Base-by-base conservation (phyloP, 2,888 invertebrate species). In the Xylota sylvarum region DNA sequence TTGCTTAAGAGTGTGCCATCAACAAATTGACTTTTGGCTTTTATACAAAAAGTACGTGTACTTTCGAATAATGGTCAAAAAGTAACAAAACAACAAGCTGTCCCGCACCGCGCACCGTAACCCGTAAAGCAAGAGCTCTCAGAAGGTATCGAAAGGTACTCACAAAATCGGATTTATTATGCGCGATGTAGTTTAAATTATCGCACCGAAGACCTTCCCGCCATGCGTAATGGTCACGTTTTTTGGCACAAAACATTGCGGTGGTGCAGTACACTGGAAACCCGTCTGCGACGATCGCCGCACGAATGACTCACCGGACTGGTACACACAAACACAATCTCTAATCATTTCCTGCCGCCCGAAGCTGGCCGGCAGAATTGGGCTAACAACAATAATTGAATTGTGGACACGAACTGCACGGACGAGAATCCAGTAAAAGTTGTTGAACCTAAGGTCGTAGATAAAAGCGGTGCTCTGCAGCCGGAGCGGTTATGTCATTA, bases 151-250 rank as follows among this genome's bases (percentile, higher is more conserved):
- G 69, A 74, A 84, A 80, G 80, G 80, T 76, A 48, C 37, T 48
- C n/a, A 69, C 56, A 60, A 19, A 2, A 19, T 10, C 43, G 60
- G 56, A 58, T 77, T 85, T 81, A 85, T 72, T 85, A 81, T 81
- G 70, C 85, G 76, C 85, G n/a, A 55, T 65, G 76, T 70, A 55
- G 30, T 30, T 10, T 23, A 50, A 60, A 50, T 85, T 70, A 76
- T 64, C 56, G 43, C 84, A 80, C 48, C 58, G 58, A 35, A 85
- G 80, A 80, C 74, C 80, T 85, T 80, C 79, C 35, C 52, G 12
- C 43, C 79, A 58, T 70, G 69, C 81, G 69, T 74, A 72, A 50
- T 72, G 76, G 81, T 85, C 85, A 85, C 76, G 81, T 72, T 83
- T 50, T 83, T 69, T 74, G 83, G 62, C 62, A 79, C 73, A 62